These are phyloP conservation scores for Lipophrys pholis DNA, from an alignment of 2,113 vertebrate genomes.

Conservation along the genomic window DNA sequence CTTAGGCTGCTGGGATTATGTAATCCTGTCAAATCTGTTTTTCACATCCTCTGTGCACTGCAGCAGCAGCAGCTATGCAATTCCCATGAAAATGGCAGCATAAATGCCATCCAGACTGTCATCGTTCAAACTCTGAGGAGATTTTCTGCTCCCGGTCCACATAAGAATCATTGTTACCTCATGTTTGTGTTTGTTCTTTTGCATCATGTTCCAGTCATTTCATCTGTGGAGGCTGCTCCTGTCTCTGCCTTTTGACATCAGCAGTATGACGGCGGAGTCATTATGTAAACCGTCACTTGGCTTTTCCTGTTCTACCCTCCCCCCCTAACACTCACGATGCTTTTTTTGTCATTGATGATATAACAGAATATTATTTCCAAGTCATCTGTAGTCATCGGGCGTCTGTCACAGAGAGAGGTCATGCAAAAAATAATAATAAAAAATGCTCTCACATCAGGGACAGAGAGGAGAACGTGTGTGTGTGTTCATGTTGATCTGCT, in stretches of 20 bases:
- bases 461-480: constrained; percentile 13
- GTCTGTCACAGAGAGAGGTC: constrained; percentile 33
- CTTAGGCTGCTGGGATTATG: constrained; percentile 68
- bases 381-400: constrained; percentile 42
- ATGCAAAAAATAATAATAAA: constrained; percentile 25
- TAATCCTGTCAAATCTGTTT: constrained; percentile 73
- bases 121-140: constrained; percentile 19
- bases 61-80: constrained; percentile 52
- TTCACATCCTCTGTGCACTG: constrained; percentile 52
- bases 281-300: constrained; percentile 66
- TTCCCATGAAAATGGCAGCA: constrained; percentile 41
- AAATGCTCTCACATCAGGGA: constrained; percentile 10
- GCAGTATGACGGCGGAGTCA: constrained; percentile 49
- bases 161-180: neutral
- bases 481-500: constrained; percentile 49
- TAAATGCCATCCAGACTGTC: constrained; percentile 33
- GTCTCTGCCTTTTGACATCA: constrained; percentile 48
- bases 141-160: neutral
- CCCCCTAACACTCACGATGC: neutral
- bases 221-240: neutral
- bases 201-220: neutral
- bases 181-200: constrained; percentile 3
- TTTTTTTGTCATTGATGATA: constrained; percentile 44
- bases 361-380: constrained; percentile 40
- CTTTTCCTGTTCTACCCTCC: constrained; percentile 29